A percentile compares a stretch with the other conserved stretches of the same genome.
phyloP scores from a whole-genome alignment of 2,797 vertebrate species.

The Calcarius lapponicus region DNA sequence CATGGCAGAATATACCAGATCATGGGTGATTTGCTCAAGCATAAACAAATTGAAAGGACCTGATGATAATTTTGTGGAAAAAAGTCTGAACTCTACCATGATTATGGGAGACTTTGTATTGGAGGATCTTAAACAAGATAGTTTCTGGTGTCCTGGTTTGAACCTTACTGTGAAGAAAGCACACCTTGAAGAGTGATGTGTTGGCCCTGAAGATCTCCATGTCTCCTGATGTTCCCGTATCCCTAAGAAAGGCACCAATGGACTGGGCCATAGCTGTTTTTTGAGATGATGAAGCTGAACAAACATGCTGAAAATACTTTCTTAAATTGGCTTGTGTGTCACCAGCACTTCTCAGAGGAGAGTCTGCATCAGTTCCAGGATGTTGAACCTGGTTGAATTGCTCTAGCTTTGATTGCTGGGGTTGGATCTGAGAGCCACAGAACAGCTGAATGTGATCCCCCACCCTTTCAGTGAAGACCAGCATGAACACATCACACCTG shows the following conservation, averaged over 20 bases:
- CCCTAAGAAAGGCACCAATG: not conserved
- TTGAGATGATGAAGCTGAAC: not conserved
- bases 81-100: rapidly evolving
- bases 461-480: not conserved
- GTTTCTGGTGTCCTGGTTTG: not conserved
- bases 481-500: not conserved
- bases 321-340: not conserved
- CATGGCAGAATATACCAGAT: not conserved
- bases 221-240: not conserved
- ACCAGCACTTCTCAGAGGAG: not conserved
- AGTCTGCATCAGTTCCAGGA: conserved; percentile 23
- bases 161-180: not conserved
- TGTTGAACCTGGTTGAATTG: not conserved
- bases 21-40: conserved; percentile 1
- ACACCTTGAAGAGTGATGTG: not conserved
- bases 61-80: not conserved
- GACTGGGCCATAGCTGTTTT: not conserved
- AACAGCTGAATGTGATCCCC: not conserved
- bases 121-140: not conserved
- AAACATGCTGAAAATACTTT: conserved; percentile 32
- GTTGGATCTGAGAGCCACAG: not conserved
- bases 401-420: not conserved
- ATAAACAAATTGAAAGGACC: not conserved
- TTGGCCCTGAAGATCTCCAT: not conserved
- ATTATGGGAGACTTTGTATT: not conserved